These are phyloP conservation scores for Nomada flava DNA, from an alignment of 2,888 invertebrate genomes.

Conservation along the genomic window DNA sequence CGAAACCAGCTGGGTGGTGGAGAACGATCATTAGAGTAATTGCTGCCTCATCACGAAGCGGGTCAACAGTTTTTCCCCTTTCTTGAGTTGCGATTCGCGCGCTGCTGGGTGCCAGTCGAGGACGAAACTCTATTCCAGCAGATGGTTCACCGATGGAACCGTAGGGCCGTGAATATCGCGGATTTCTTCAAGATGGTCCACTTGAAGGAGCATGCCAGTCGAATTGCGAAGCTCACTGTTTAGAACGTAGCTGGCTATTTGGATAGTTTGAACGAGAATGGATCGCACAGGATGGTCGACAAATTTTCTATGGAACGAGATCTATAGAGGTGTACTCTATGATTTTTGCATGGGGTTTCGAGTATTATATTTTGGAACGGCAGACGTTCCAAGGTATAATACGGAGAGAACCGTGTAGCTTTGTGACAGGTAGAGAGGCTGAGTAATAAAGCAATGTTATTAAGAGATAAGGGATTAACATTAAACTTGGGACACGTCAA, in stretches of 20 bases:
- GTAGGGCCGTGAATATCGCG: neutral
- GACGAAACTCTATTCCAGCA: constrained; percentile 12
- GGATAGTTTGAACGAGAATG: too few relatives aligned
- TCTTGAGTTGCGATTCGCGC: constrained; percentile 23
- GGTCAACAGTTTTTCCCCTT: constrained; percentile 66
- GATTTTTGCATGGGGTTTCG: too few relatives aligned
- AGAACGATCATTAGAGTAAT: constrained; percentile 68
- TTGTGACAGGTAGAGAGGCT: too few relatives aligned
- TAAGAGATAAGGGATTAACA: too few relatives aligned
- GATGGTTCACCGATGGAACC: constrained; percentile 12
- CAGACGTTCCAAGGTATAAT: neutral
- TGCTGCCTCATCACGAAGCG: constrained; percentile 64
- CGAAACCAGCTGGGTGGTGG: constrained; percentile 6
- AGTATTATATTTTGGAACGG: neutral
- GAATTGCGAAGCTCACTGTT: neutral
- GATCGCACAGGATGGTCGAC: neutral
- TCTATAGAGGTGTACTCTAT: too few relatives aligned
- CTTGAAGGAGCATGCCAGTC: neutral
- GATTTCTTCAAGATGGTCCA: neutral
- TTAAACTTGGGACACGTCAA: too few relatives aligned
- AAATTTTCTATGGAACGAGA: neutral
- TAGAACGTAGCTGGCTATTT: neutral
- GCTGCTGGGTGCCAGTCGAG: constrained; percentile 5
- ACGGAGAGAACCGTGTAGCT: too few relatives aligned
- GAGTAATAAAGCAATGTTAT: too few relatives aligned